Evolutionary conservation across 2,113 vertebrate genomes (phyloP).

Genomic region (Malurus alboscapulatus): DNA sequence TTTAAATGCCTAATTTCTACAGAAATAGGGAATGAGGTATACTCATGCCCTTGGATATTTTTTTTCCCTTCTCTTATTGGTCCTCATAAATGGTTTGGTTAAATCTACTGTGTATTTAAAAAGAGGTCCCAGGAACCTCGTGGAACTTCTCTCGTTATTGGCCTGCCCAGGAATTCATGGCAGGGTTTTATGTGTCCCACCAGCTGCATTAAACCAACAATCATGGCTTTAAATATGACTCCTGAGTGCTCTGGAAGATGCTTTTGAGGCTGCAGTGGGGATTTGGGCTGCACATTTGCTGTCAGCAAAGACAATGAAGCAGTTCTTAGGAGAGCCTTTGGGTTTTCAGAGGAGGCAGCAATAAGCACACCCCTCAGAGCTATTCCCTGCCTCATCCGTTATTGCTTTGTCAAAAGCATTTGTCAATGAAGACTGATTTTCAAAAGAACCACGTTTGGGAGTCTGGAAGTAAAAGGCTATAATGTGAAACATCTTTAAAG

Average conservation of each 20-base stretch:
- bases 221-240: not conserved
- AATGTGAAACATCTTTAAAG: constrained; percentile 35
- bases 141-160: not conserved
- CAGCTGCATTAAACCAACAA: not conserved
- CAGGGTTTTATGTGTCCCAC: not conserved
- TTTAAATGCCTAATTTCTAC: not conserved
- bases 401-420: constrained; percentile 37
- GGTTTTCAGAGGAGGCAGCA: not conserved
- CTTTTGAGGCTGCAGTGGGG: not conserved
- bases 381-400: not conserved
- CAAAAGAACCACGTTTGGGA: not conserved
- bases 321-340: not conserved
- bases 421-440: constrained; percentile 44
- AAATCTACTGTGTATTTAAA: not conserved
- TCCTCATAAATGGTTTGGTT: not conserved
- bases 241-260: not conserved
- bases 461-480: constrained; percentile 6
- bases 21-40: not conserved
- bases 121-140: not conserved
- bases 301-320: not conserved
- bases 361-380: not conserved
- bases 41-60: not conserved
- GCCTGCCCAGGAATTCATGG: not conserved
- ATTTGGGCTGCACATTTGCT: not conserved
- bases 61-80: not conserved